A percentile compares a stretch with the other conserved stretches of the same genome.
These are phyloP conservation scores for Platycheirus rosarum DNA, from an alignment of 2,888 invertebrate genomes.

Conservation along the genomic window DNA sequence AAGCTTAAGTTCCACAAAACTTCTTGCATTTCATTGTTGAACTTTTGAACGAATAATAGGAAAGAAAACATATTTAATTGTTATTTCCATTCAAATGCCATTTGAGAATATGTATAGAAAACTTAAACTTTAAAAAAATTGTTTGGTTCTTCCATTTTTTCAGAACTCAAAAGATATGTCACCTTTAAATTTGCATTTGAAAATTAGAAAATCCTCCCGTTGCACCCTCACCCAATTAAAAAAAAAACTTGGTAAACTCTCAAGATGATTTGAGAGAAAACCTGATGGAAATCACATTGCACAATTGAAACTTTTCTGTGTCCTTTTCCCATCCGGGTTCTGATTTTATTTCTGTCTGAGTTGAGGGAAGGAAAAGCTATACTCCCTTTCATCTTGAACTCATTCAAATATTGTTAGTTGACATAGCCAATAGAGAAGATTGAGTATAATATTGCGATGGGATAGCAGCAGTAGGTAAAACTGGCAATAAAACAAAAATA, in stretches of 20 bases:
- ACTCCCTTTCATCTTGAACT: constrained; percentile 45
- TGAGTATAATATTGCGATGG: constrained; percentile 26
- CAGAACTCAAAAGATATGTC: constrained; percentile 20
- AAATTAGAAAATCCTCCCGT: constrained; percentile 8
- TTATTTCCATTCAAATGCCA: constrained; percentile 37
- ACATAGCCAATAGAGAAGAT: constrained; percentile 44
- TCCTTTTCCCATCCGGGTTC: constrained; percentile 30
- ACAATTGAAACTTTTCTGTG: constrained; percentile 65
- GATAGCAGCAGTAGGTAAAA: constrained; percentile 14
- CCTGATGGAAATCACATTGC: constrained; percentile 64
- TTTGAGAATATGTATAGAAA: constrained; percentile 19
- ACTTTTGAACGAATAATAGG: too few relatives aligned
- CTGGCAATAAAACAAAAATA: constrained; percentile 34
- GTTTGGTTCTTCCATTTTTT: background rate
- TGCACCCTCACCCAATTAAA: background rate
- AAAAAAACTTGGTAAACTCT: constrained; percentile 28
- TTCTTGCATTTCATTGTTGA: too few relatives aligned
- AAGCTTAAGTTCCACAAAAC: too few relatives aligned
- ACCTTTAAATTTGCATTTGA: constrained; percentile 59
- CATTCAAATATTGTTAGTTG: constrained; percentile 48
- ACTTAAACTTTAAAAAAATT: constrained; percentile 17
- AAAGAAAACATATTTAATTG: constrained; percentile 39
- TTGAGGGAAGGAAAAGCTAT: constrained; percentile 16
- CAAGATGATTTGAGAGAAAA: constrained; percentile 60
- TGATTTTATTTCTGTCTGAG: constrained; percentile 18